A percentile compares a stretch with the other conserved stretches of the same genome.
These are phyloP conservation scores for Centropristis striata DNA, from an alignment of 2,113 vertebrate species.

Conservation along the genomic window DNA sequence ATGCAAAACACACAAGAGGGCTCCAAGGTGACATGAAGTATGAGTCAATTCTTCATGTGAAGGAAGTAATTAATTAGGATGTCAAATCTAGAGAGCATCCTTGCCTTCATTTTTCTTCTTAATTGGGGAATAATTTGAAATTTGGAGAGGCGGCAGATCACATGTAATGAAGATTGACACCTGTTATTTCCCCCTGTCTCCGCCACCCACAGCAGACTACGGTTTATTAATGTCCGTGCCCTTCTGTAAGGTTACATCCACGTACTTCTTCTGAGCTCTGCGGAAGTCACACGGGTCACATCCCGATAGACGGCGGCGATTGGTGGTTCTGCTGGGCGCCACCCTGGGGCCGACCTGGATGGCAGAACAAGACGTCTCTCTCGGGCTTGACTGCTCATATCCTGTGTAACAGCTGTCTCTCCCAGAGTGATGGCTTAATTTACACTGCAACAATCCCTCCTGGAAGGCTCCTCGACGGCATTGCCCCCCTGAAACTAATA, in stretches of 20 bases:
- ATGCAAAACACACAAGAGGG: conserved; percentile 57
- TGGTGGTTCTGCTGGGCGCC: conserved; percentile 43
- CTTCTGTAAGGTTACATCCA: conserved; percentile 64
- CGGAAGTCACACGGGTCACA: conserved; percentile 59
- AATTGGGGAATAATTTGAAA: conserved; percentile 84
- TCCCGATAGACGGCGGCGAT: conserved; percentile 43
- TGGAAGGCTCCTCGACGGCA: conserved; percentile 34
- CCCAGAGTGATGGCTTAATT: conserved; percentile 74
- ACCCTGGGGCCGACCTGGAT: conserved; percentile 59
- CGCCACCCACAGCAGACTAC: conserved; percentile 51
- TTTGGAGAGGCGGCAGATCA: conserved; percentile 80
- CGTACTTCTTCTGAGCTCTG: conserved; percentile 34
- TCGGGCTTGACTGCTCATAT: conserved; percentile 61
- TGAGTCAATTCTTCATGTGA: conserved; percentile 79
- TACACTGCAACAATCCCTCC: conserved; percentile 37
- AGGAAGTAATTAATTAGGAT: conserved; percentile 84
- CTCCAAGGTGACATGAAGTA: conserved; percentile 81
- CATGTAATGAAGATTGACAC: conserved; percentile 84
- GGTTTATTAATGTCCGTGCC: conserved; percentile 66
- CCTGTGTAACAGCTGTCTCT: conserved; percentile 68
- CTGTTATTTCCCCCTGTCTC: conserved; percentile 74
- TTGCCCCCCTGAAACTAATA: conserved; percentile 67
- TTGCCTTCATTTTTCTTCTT: conserved; percentile 81
- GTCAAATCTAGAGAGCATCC: conserved; percentile 79
- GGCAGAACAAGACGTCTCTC: conserved; percentile 50